phyloP scores from a whole-genome alignment of 2,888 invertebrate genomes.

The Harpagoxenus sublaevis region DNA sequence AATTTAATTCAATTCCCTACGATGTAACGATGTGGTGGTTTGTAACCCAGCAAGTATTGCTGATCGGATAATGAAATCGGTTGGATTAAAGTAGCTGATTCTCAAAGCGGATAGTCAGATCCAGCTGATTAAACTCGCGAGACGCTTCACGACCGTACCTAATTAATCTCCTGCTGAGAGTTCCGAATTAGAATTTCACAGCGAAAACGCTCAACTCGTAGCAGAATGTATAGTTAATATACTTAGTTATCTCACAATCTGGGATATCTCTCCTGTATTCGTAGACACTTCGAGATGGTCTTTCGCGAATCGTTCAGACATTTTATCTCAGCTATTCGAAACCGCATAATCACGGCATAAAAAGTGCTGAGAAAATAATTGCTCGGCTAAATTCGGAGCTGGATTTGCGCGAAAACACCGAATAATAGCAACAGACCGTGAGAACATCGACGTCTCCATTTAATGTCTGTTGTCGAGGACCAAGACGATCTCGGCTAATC shows the following conservation, averaged over 20 bases:
- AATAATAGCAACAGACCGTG: too few relatives aligned
- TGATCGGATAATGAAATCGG: slow-evolving; percentile 60
- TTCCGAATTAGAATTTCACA: slow-evolving; percentile 11
- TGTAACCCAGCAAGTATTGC: slow-evolving; percentile 54
- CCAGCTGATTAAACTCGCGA: slow-evolving; percentile 37
- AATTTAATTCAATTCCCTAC: background rate
- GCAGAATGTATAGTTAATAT: background rate
- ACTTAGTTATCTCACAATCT: background rate
- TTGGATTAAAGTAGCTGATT: slow-evolving; percentile 57
- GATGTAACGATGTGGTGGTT: background rate
- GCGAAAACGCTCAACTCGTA: background rate
- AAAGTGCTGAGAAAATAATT: background rate
- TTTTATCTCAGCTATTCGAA: background rate
- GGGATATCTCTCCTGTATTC: background rate
- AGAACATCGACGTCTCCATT: background rate
- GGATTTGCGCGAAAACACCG: background rate
- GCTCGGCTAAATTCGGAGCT: background rate
- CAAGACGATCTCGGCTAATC: background rate
- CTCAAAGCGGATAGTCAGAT: slow-evolving; percentile 23
- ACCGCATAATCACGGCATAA: background rate
- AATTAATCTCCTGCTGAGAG: slow-evolving; percentile 30
- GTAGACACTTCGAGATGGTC: background rate
- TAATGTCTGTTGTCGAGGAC: background rate
- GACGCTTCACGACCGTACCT: slow-evolving; percentile 13
- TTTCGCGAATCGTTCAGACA: background rate